These are phyloP conservation scores for Ormyrus labotus DNA, from an alignment of 2,888 invertebrate species.

Conservation along the genomic window DNA sequence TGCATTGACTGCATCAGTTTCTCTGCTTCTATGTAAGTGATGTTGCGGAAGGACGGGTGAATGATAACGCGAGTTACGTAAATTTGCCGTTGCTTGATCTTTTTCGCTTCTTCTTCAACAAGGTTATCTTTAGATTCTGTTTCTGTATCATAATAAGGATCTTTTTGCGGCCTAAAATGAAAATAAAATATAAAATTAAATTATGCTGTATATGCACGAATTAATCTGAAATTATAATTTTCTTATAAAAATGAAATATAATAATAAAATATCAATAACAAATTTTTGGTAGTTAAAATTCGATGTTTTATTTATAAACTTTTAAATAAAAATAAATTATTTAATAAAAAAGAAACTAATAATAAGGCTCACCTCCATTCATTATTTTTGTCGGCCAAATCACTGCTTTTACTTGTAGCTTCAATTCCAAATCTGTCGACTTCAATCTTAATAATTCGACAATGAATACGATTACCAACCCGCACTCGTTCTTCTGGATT, in stretches of 20 bases:
- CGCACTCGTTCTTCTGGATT: slow-evolving; percentile 96
- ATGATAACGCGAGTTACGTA: slow-evolving; percentile 98
- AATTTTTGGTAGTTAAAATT: no score
- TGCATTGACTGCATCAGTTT: slow-evolving; percentile 94
- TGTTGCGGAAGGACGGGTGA: slow-evolving; percentile 98
- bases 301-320: no score
- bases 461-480: slow-evolving; percentile 89
- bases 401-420: slow-evolving; percentile 94
- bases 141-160: slow-evolving; percentile 93
- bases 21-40: slow-evolving; percentile 94
- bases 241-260: not conserved
- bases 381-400: slow-evolving; percentile 91
- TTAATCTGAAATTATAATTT: no score
- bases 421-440: slow-evolving; percentile 95
- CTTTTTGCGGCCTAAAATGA: slow-evolving; percentile 84
- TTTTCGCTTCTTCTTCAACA: slow-evolving; percentile 86
- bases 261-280: slow-evolving; percentile 8
- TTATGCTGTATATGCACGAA: no score
- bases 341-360: not conserved
- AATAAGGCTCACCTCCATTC: slow-evolving; percentile 84
- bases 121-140: slow-evolving; percentile 88
- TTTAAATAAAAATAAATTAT: not conserved
- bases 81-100: slow-evolving; percentile 83
- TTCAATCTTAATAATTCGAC: slow-evolving; percentile 95
- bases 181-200: not conserved